These are phyloP conservation scores for Cerastis leucographa DNA, from an alignment of 2,888 invertebrate species.

Conservation along the genomic window DNA sequence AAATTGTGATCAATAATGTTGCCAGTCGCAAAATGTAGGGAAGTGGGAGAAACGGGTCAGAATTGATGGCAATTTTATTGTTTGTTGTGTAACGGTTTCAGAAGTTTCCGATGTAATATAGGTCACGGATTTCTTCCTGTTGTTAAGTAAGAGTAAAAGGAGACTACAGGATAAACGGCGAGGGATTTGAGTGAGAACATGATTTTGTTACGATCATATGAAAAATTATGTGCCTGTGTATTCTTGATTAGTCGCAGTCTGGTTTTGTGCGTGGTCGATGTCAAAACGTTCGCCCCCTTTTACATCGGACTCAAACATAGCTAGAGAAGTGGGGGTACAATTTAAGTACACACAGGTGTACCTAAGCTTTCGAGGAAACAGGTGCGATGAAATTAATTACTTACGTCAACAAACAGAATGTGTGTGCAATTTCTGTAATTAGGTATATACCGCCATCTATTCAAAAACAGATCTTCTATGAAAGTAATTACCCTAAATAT, in stretches of 20 bases:
- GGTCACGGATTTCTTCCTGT: slow-evolving; percentile 22
- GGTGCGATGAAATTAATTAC: too few species aligned
- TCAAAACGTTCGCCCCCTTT: too few species aligned
- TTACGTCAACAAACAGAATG: too few species aligned
- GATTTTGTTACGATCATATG: background rate
- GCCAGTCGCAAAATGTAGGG: slow-evolving; percentile 44
- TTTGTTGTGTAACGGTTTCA: slow-evolving; percentile 33
- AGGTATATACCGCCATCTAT: too few species aligned
- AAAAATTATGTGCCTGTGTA: too few species aligned
- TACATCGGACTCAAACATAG: too few species aligned
- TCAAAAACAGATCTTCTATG: too few species aligned
- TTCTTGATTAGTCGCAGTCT: background rate
- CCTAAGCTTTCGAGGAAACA: too few species aligned
- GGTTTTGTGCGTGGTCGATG: background rate
- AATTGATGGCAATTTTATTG: slow-evolving; percentile 51
- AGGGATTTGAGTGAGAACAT: background rate
- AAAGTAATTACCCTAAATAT: slow-evolving; percentile 14
- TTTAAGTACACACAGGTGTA: too few species aligned
- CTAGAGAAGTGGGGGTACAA: too few species aligned
- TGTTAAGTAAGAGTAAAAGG: slow-evolving; percentile 21
- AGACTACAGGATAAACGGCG: background rate
- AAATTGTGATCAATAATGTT: slow-evolving; percentile 58
- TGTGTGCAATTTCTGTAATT: too few species aligned
- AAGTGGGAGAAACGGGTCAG: slow-evolving; percentile 38
- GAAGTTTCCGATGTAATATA: slow-evolving; percentile 30